phyloP scores from a whole-genome alignment of 2,888 invertebrate species.

The Ischnus inquisitorius region DNA sequence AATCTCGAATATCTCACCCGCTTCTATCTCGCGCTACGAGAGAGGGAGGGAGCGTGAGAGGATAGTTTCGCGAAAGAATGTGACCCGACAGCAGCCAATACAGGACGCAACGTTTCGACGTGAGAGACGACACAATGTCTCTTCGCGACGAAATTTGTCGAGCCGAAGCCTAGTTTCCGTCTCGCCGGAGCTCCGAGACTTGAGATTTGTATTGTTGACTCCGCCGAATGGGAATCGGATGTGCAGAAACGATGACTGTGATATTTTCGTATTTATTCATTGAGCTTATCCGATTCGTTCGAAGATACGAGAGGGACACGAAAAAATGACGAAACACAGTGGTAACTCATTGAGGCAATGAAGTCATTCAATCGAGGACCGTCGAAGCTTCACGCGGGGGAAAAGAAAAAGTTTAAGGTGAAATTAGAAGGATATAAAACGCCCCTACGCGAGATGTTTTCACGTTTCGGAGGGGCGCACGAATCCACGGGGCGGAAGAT shows the following conservation, averaged over 20 bases:
- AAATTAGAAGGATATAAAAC: too few relatives aligned
- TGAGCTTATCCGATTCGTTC: neutral
- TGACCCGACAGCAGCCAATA: conserved; percentile 66
- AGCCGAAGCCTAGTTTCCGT: neutral
- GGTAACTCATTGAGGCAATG: too few relatives aligned
- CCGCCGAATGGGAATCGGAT: neutral
- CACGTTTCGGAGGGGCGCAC: too few relatives aligned
- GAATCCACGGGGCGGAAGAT: too few relatives aligned
- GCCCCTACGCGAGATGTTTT: too few relatives aligned
- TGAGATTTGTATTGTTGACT: conserved; percentile 13
- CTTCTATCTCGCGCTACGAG: conserved; percentile 17
- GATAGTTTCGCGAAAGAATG: conserved; percentile 65
- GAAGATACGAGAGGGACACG: neutral
- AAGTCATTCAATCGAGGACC: too few relatives aligned
- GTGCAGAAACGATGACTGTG: neutral
- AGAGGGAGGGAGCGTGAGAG: conserved; percentile 32
- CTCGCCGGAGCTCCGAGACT: neutral
- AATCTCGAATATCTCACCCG: conserved; percentile 39
- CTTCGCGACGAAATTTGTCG: conserved; percentile 19
- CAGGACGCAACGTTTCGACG: conserved; percentile 49
- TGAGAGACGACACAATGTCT: conserved; percentile 12
- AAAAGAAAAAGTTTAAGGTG: too few relatives aligned
- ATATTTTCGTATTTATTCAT: neutral
- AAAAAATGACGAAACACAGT: neutral
- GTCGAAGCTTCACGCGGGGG: too few relatives aligned